Evolutionary conservation across 2,113 vertebrate genomes (phyloP).

Genomic region (Pitta sordida): DNA sequence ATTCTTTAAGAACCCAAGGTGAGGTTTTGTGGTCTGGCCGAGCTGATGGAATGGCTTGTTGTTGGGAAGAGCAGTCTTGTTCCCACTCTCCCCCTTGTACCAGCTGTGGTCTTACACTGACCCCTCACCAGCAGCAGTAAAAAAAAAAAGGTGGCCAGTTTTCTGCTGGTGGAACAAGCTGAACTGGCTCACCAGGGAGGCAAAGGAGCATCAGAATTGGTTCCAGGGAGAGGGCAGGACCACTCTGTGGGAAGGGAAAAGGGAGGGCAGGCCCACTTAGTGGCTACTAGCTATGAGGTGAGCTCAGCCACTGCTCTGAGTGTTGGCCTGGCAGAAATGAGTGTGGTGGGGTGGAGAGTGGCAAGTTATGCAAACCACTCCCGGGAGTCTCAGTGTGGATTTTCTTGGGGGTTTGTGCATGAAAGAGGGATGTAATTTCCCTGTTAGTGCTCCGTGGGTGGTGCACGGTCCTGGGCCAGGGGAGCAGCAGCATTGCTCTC

Average conservation of each 20-base stretch:
- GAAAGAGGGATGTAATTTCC: background rate
- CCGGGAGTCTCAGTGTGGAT: background rate
- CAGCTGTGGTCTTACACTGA: background rate
- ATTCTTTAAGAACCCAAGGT: background rate
- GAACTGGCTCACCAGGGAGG: background rate
- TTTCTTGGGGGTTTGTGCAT: background rate
- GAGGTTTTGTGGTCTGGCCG: background rate
- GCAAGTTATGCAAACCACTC: background rate
- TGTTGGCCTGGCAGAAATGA: background rate
- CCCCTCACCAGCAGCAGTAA: background rate
- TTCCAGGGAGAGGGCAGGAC: background rate
- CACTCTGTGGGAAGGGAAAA: background rate
- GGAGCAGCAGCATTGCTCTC: background rate
- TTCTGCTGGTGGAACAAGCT: background rate
- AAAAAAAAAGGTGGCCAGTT: background rate
- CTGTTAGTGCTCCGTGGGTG: rapidly evolving
- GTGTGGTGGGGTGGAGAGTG: background rate
- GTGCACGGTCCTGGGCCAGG: background rate
- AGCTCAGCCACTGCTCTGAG: background rate
- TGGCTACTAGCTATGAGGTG: background rate
- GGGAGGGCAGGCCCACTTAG: background rate
- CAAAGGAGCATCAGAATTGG: background rate
- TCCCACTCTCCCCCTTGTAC: background rate
- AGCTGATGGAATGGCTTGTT: background rate
- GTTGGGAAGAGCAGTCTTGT: background rate